Evolutionary conservation across 2,888 invertebrate species (phyloP).

Genomic region (Leptinotarsa haldemani): DNA sequence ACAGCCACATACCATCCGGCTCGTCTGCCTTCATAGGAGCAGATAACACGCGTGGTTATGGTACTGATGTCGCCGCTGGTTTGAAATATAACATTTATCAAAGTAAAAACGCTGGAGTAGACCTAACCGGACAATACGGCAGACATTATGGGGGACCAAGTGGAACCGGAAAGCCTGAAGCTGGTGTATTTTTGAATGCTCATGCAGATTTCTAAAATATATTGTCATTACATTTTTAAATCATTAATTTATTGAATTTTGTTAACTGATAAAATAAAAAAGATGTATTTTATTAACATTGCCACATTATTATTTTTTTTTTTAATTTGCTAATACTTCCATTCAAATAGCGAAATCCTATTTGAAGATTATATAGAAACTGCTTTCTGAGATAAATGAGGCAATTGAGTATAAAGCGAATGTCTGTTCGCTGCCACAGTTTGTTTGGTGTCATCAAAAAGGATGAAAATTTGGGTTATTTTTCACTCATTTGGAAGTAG

Average conservation of each 20-base stretch:
- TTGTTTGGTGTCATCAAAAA: no score
- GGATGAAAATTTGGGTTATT: no score
- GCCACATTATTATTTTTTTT: no score
- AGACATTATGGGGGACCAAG: conserved; percentile 51
- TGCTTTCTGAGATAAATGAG: no score
- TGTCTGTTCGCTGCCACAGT: no score
- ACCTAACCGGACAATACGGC: conserved; percentile 49
- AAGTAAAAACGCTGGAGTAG: conserved; percentile 47
- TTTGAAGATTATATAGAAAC: no score
- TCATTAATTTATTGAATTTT: not conserved
- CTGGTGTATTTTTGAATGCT: conserved; percentile 38
- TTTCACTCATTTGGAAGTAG: no score
- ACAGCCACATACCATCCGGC: conserved; percentile 51
- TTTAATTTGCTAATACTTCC: no score
- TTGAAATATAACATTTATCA: conserved; percentile 46
- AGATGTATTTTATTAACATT: no score
- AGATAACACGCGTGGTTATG: conserved; percentile 47
- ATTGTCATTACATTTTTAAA: not conserved
- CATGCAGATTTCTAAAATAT: conserved; percentile 22
- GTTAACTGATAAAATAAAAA: not conserved
- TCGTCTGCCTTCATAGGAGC: conserved; percentile 49
- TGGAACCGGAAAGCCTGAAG: conserved; percentile 49
- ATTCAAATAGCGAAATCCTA: no score
- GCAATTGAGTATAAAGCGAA: no score
- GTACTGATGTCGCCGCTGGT: conserved; percentile 52